Conservation (phyloP, 2,888 invertebrate genomes). For the Drosophila putrida region DNA sequence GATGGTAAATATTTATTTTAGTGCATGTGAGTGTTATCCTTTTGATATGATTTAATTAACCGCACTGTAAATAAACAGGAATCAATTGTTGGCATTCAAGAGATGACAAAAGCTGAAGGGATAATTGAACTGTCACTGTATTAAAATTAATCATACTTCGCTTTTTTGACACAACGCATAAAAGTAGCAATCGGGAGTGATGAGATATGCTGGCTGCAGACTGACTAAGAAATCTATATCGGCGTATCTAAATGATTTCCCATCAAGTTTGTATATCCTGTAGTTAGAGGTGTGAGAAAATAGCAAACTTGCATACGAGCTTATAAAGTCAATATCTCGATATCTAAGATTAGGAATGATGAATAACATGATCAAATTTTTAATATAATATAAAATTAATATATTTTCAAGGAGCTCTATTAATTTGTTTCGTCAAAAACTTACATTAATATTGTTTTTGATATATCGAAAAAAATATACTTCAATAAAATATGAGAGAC, state of each 20-base stretch:
- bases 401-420: no score
- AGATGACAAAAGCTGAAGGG: background rate
- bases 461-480: background rate
- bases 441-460: no score
- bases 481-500: background rate
- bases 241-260: conserved; percentile 29
- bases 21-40: background rate
- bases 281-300: background rate
- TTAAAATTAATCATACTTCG: conserved; percentile 51
- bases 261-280: conserved; percentile 1
- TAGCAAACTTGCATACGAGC: no score
- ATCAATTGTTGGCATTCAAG: conserved; percentile 11
- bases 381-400: no score
- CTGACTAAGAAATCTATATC: background rate
- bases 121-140: conserved; percentile 48
- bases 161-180: conserved; percentile 42
- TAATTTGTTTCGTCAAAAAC: no score
- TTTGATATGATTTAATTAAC: conserved; percentile 15
- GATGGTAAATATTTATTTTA: background rate
- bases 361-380: no score
- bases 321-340: no score
- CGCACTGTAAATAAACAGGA: conserved; percentile 21
- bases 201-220: conserved; percentile 4
- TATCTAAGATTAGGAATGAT: no score
- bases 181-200: conserved; percentile 27